These are phyloP conservation scores for Oreochromis grahami DNA, from an alignment of 2,797 vertebrate genomes.

Conservation along the genomic window DNA sequence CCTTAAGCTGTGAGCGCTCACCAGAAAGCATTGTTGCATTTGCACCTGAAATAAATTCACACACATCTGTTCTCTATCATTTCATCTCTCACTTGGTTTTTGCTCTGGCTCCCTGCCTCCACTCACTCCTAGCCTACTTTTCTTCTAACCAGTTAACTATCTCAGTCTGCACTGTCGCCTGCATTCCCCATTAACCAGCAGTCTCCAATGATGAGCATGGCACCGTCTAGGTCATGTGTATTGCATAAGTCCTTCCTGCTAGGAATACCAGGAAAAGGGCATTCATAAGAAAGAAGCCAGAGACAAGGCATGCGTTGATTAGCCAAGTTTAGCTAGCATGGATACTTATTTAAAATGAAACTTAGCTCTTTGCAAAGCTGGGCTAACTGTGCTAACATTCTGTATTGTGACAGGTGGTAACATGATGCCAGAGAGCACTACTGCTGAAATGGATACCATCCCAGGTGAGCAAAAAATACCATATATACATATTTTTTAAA, in stretches of 20 bases:
- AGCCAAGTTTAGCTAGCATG: not conserved
- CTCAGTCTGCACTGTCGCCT: conserved; percentile 10
- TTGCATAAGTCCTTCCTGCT: not conserved
- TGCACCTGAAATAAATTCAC: not conserved
- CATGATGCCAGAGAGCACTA: conserved; percentile 64
- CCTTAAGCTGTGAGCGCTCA: conserved; percentile 1
- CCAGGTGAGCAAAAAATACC: conserved; percentile 60
- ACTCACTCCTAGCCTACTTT: conserved; percentile 27
- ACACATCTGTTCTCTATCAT: not conserved
- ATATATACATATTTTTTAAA: not conserved
- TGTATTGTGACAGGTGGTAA: conserved; percentile 61
- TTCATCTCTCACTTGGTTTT: conserved; percentile 1
- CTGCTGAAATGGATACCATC: conserved; percentile 59
- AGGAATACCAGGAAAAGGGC: not conserved
- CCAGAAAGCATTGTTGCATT: not conserved
- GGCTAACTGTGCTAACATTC: conserved; percentile 11
- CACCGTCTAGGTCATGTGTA: conserved; percentile 22
- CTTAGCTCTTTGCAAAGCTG: not conserved
- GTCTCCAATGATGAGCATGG: conserved; percentile 66
- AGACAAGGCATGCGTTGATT: not conserved
- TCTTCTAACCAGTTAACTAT: conserved; percentile 43
- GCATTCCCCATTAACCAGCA: conserved; percentile 54
- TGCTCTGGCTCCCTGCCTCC: not conserved
- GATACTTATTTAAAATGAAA: not conserved
- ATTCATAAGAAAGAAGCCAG: not conserved